A percentile compares a stretch with the other conserved stretches of the same genome.
Evolutionary conservation across 2,797 vertebrate genomes (phyloP).

Genomic region (Sandelia bainsii): DNA sequence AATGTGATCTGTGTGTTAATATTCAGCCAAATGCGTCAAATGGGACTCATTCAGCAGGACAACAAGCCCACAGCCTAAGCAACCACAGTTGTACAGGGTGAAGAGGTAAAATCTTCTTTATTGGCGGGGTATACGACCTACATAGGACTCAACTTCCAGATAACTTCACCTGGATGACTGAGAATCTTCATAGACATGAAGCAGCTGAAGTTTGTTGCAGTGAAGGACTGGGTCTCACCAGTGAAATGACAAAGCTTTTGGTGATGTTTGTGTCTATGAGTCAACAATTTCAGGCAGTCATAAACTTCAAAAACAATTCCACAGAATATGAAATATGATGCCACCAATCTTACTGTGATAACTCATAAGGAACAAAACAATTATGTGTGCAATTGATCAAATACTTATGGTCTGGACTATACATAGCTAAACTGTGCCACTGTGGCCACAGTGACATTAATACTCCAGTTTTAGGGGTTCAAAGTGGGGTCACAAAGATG

Average conservation of each 20-base stretch:
- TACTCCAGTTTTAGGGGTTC: slow-evolving; percentile 50
- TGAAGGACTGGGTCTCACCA: background rate
- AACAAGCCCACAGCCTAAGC: background rate
- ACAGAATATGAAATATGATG: too few relatives aligned
- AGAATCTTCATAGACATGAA: background rate
- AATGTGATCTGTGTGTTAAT: background rate
- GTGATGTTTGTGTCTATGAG: background rate
- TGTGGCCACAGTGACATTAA: slow-evolving; percentile 25
- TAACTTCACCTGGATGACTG: too few relatives aligned
- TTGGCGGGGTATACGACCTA: background rate
- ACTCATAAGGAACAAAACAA: background rate
- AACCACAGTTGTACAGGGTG: background rate
- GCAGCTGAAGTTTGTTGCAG: background rate
- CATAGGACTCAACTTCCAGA: too few relatives aligned
- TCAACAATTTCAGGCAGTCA: background rate
- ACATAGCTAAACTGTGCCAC: slow-evolving; percentile 20
- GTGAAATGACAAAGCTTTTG: background rate
- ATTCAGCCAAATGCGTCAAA: background rate
- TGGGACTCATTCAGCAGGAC: background rate
- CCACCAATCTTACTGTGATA: background rate
- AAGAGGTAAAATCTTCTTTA: background rate
- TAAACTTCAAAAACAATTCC: too few relatives aligned
- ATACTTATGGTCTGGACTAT: background rate
- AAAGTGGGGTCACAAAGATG: slow-evolving; percentile 55
- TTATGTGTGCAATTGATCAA: background rate